Evolutionary conservation across 2,113 vertebrate species (phyloP), one percentile per base, ranked within the genome.

Genomic region (Boleophthalmus pectinirostris): DNA sequence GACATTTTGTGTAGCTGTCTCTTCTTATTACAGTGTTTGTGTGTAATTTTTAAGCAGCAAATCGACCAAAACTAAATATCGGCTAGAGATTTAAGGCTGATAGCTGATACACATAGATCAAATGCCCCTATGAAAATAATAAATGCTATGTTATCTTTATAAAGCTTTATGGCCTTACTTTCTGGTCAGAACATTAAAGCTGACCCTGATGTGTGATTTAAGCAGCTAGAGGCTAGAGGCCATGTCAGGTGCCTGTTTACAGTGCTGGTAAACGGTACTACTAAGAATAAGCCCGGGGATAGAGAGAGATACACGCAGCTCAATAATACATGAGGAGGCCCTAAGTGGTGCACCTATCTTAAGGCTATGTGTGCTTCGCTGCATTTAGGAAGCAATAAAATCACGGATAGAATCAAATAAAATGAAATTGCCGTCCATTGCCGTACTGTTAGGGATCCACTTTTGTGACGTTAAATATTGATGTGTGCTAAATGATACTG

Each of bases 271-370:
- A 80, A 81, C 69, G 70, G 64, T 70, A 21, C 74, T 38, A 47
- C 8, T 43, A 66, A 70, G 47, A 74, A 76, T 57, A 75, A 83
- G 79, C 65, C 45, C 57, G 66, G 66, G 73, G 77, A 67, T 47
- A 46, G 81, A 82, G 77, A 78, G 81, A 74, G 81, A 72, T 78
- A 73, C 66, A 65, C 60, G 66, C 29, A 43, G 83, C 66, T 91
- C 84, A 91, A 89, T 93, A 91, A 89, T 91, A 78, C 78, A 91
- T 86, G 84, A 90, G 79, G 76, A 69, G 77, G 46, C 78, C 84
- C 70, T 82, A 57, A 82, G 86, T 77, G 61, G 6, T 72, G 47
- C 66, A 66, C 46, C 76, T 69, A 80, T 79, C 82, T 83, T 69
- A 43, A 76, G 23, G 33, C 80, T 51, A 73, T 57, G 11, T 24